phyloP scores from a whole-genome alignment of 2,113 vertebrate genomes.

The Phyllostomus hastatus region DNA sequence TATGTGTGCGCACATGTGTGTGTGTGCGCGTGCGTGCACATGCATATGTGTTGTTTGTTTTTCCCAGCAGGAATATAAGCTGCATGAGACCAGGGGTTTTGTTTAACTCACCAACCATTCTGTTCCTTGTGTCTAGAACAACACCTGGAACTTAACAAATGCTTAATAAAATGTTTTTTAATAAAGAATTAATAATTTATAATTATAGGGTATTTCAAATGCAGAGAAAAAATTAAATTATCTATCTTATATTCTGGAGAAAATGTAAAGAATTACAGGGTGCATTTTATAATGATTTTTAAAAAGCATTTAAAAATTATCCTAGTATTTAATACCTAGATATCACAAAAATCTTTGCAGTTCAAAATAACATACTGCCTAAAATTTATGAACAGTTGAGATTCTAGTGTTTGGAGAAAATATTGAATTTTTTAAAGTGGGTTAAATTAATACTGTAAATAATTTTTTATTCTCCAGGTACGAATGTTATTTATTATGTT shows the following conservation, averaged over 20 bases:
- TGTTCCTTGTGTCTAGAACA: neutral
- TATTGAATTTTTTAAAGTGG: neutral
- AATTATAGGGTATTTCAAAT: neutral
- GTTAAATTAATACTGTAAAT: neutral
- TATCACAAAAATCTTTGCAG: neutral
- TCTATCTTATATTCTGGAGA: neutral
- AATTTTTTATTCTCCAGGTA: neutral
- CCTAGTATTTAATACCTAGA: neutral
- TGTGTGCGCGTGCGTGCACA: neutral
- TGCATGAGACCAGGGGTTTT: neutral
- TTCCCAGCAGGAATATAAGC: neutral
- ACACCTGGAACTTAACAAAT: neutral
- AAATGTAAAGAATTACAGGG: neutral
- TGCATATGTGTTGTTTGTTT: neutral
- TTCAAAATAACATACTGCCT: neutral
- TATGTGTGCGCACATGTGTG: neutral
- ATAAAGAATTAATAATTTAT: neutral
- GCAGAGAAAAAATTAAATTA: neutral
- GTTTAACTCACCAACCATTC: neutral
- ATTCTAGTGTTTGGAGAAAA: neutral
- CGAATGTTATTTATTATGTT: neutral
- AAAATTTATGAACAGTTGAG: neutral
- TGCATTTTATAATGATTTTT: neutral
- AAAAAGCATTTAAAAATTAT: constrained; percentile 8
- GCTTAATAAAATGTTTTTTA: neutral